Percentiles rank a stretch among this genome's conserved stretches.
phyloP scores from a whole-genome alignment of 1,140 invertebrate species.

The Drosophila lacertosa region DNA sequence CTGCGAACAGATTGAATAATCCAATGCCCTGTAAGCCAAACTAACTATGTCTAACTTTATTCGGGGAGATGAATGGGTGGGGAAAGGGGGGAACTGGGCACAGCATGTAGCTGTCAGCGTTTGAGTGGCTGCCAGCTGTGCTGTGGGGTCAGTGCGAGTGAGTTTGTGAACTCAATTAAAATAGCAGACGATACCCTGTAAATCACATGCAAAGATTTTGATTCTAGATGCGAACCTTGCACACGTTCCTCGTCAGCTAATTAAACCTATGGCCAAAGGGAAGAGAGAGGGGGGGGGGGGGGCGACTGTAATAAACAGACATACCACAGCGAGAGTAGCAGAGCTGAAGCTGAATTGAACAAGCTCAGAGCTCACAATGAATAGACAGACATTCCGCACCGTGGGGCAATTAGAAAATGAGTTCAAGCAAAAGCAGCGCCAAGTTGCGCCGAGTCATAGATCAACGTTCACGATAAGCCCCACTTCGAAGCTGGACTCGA shows the following conservation, averaged over 20 bases:
- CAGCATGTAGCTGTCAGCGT: slow-evolving; percentile 75
- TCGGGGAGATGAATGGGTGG: too few relatives aligned
- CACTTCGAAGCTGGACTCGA: slow-evolving; percentile 24
- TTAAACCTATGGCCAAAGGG: slow-evolving; percentile 60
- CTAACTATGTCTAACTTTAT: slow-evolving; percentile 16
- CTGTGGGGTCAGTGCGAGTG: slow-evolving; percentile 53
- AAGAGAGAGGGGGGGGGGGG: background rate
- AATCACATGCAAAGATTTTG: slow-evolving; percentile 60
- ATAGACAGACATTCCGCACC: slow-evolving; percentile 78
- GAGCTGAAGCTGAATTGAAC: too few relatives aligned
- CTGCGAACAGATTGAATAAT: slow-evolving; percentile 75
- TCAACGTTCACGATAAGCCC: slow-evolving; percentile 76
- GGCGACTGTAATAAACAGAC: slow-evolving; percentile 41
- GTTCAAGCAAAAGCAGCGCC: slow-evolving; percentile 66
- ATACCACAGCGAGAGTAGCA: slow-evolving; percentile 45
- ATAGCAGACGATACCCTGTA: slow-evolving; percentile 62
- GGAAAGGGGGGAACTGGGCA: too few relatives aligned
- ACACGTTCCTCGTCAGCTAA: slow-evolving; percentile 46
- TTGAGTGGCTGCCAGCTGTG: slow-evolving; percentile 55
- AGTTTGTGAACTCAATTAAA: slow-evolving; percentile 82
- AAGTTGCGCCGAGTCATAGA: slow-evolving; percentile 71
- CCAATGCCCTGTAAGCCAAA: slow-evolving; percentile 38
- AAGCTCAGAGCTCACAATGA: slow-evolving; percentile 39
- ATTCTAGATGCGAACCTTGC: slow-evolving; percentile 59
- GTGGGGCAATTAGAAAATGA: slow-evolving; percentile 81